phyloP scores from a whole-genome alignment of 2,797 vertebrate genomes.

The Eulemur rubriventer region DNA sequence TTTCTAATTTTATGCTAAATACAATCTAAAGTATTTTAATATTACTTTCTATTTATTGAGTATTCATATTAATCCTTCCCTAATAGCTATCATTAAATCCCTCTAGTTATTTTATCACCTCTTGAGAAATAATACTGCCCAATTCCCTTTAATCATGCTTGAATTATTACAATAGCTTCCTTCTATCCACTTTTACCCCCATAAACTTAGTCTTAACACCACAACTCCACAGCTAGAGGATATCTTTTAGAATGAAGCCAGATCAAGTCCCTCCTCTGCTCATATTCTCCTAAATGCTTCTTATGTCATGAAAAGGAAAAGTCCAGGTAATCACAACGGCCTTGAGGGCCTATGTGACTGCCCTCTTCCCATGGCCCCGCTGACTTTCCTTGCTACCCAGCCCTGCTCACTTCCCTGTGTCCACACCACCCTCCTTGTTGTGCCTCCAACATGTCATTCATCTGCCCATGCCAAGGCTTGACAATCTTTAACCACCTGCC shows the following conservation, averaged over 20 bases:
- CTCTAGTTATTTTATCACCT: background rate
- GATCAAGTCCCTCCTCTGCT: background rate
- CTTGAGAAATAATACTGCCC: background rate
- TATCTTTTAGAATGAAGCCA: background rate
- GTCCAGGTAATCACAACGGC: too few relatives aligned
- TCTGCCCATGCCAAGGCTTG: background rate
- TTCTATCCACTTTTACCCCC: background rate
- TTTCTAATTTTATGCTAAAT: background rate
- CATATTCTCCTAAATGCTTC: background rate
- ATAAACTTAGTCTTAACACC: background rate
- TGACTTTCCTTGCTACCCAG: background rate
- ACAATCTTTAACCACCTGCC: background rate
- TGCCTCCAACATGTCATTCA: background rate
- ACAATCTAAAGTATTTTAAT: background rate
- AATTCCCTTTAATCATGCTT: background rate
- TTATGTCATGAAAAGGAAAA: too few relatives aligned
- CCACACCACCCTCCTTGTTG: accelerated
- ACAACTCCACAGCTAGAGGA: background rate
- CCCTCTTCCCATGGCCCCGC: background rate
- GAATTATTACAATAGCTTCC: background rate
- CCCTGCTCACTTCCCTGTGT: background rate
- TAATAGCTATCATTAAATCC: background rate
- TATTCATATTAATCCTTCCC: background rate
- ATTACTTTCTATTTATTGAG: background rate
- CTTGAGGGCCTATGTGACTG: too few relatives aligned